Evolutionary conservation across 2,797 vertebrate genomes (phyloP), one percentile per base, ranked within the genome.

Genomic region (Sciurus carolinensis): DNA sequence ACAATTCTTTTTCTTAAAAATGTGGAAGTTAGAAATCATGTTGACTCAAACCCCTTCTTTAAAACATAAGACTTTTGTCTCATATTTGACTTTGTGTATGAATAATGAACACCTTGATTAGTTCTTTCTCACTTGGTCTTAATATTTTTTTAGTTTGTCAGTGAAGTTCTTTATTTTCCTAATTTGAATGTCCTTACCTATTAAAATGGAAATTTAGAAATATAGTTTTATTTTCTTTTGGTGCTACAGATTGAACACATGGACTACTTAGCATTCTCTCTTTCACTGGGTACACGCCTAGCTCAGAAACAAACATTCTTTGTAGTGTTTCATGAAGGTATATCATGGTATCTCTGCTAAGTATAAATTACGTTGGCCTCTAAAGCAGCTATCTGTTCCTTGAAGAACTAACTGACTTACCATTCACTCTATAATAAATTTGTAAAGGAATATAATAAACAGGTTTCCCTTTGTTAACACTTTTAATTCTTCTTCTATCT

Each of bases 141-240:
- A 85, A 33, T 77, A 59, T 6, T 96, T 96, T 91, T 89, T 96
- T 50, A 84, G 42, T 75, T 95, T 94, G 15, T 33, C 33, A 66
- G 17, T 82, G 9, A 89, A 28, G 9, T 73, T 95, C 42, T 83
- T 97, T n/a, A 28, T 73, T 79, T 75, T n/a, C 9, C 95, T 91
- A 30, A 66, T 80, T 95, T 81, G 6, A 12, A 82, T 85, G 8
- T 33, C 5, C 33, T 93, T 94, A 7, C 10, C 33, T 80, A 47
- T 75, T 91, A 88, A 73, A 86, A 66, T 76, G 20, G 10, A 83
- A 85, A 44, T 69, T 72, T 83, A 95, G 33, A 75, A 93, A 84
- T 81, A 82, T 7, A 52, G 72, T 26, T 73, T 73, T 30, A 44
- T 62, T 62, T 62, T 62, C 59, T n/a, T 67, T 67, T 67, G 30